A percentile compares a stretch with the other conserved stretches of the same genome.
Conservation (phyloP, 1,140 invertebrate species). For the Bombus picipes region DNA sequence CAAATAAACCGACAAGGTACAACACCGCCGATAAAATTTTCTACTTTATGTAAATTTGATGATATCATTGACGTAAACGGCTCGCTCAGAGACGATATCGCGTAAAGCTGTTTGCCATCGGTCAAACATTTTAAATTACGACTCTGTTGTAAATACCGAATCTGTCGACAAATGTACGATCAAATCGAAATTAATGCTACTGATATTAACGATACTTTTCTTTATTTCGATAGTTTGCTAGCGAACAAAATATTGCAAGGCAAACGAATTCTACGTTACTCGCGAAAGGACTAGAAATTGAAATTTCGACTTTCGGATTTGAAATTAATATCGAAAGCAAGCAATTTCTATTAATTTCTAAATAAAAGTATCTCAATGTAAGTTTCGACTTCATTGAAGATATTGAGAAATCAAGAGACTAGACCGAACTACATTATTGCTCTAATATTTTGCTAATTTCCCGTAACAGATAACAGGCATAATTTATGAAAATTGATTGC, state of each 20-base stretch:
- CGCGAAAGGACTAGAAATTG: neutral
- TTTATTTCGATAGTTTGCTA: too few species aligned
- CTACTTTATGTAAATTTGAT: neutral
- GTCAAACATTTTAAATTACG: neutral
- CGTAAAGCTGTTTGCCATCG: too few species aligned
- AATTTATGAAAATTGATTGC: conserved; percentile 5
- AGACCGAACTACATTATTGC: neutral
- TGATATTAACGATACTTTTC: neutral
- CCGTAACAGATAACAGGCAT: neutral
- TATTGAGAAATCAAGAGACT: neutral
- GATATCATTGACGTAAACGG: neutral
- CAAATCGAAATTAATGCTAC: neutral
- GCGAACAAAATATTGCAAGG: neutral
- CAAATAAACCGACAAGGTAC: neutral
- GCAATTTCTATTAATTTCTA: neutral
- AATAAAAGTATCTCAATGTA: neutral
- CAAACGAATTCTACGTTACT: neutral
- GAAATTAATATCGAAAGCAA: neutral
- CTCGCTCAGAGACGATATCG: too few species aligned
- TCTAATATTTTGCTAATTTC: neutral
- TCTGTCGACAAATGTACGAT: neutral
- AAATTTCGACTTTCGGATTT: neutral
- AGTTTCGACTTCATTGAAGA: neutral
- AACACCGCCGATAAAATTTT: neutral
- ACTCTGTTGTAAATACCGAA: too few species aligned